Conservation (phyloP, 2,888 invertebrate genomes). For the Epinotia nisella region DNA sequence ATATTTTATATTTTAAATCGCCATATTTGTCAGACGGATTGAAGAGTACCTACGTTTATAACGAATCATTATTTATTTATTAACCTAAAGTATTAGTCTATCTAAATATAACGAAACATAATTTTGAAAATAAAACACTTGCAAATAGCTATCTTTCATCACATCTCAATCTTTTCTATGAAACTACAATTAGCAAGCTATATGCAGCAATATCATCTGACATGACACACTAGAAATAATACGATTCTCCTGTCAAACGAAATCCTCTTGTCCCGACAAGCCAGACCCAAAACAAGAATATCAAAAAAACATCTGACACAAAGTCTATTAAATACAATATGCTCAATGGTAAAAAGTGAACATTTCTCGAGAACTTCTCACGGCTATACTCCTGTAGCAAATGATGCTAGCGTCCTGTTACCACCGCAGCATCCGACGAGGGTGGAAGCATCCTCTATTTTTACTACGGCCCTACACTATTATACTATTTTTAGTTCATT, state of each 20-base stretch:
- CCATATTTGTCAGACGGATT: too few relatives aligned
- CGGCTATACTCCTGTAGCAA: constrained; percentile 21
- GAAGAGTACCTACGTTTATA: too few relatives aligned
- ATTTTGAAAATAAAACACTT: too few relatives aligned
- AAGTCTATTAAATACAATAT: constrained; percentile 21
- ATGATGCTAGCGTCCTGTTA: constrained; percentile 21
- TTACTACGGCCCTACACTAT: constrained; percentile 20
- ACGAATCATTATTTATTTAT: too few relatives aligned
- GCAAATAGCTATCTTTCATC: too few relatives aligned
- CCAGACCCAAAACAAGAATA: not conserved
- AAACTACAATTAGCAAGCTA: too few relatives aligned
- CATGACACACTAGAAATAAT: not conserved
- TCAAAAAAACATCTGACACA: constrained; percentile 11
- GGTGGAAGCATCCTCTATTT: constrained; percentile 24
- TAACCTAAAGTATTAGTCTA: too few relatives aligned
- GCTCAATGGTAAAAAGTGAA: not conserved
- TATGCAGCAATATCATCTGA: too few relatives aligned
- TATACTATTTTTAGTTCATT: constrained; percentile 23
- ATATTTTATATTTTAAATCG: too few relatives aligned
- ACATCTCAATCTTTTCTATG: too few relatives aligned
- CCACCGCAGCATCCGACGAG: constrained; percentile 32
- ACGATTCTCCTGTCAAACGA: not conserved
- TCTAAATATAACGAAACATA: too few relatives aligned
- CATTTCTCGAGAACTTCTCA: constrained; percentile 17
- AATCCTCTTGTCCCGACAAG: not conserved